Base-by-base conservation (phyloP, 2,797 vertebrate genomes). In the Oreochromis mossambicus region DNA sequence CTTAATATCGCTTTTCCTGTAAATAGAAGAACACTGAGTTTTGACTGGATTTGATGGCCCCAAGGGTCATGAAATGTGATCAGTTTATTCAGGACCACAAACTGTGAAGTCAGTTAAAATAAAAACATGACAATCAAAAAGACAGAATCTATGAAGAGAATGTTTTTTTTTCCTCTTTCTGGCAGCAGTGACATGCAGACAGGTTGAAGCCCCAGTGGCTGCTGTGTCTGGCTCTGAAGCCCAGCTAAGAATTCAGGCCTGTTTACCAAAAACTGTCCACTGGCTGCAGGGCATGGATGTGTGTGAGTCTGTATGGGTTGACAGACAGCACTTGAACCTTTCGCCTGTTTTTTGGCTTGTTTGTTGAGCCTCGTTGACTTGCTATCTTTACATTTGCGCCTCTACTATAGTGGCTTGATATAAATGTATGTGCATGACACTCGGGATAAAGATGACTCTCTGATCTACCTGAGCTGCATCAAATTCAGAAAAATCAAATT, bases 81-180 rank as follows among this genome's bases (percentile, higher is more conserved):
- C 82, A 6, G n/a, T 55, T 76, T 48, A 80, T 88, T 83, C 83
- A 81, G 41, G 26, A 81, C 82, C 82, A 77, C 19, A 24, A 43
- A 43, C 73, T 29, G 46, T 66, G n/a, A 79, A 88, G 85, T 76
- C 82, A 43, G 77, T 55, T 76, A 19, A 63, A 9, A 77, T 38
- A 75, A 88, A 75, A 90, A 88, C 54, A 83, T 34, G 50, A 83
- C 78, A 88, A 54, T 82, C 82, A 86, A 79, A 87, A n/a, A 81
- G 55, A 78, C 0, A 70, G 63, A 84, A 80, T 24, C 68, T 48
- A 17, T 7, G 58, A 78, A 19, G n/a, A 51, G n/a, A 43, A 24
- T 43, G 7, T 66, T 36, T 46, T 50, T 75, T 34, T 58, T 26
- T 0, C 24, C 73, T 38, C 43, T 75, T 43, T 41, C 61, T 88